Percentiles rank a stretch among this genome's conserved stretches.
These are phyloP conservation scores for Scaeva pyrastri DNA, from an alignment of 2,888 invertebrate genomes.

Conservation along the genomic window DNA sequence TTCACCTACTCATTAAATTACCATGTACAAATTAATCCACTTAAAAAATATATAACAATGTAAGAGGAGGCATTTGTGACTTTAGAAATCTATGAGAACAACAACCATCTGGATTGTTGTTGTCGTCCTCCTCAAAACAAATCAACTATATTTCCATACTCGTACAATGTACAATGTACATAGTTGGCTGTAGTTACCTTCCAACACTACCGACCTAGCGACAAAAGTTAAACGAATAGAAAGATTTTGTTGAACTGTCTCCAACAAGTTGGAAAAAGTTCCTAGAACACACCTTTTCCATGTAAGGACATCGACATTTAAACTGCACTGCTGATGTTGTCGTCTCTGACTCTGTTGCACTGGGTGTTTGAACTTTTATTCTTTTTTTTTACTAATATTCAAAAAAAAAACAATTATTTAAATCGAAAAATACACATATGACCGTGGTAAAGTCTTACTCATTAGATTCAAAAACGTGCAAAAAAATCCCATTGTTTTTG, in stretches of 20 bases:
- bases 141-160: constrained; percentile 22
- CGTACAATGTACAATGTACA: background rate
- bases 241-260: constrained; percentile 22
- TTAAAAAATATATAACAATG: background rate
- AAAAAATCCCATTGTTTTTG: background rate
- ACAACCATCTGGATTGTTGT: constrained; percentile 28
- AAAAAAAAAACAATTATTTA: too few species aligned
- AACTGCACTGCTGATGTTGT: background rate
- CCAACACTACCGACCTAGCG: background rate
- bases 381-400: too few species aligned
- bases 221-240: background rate
- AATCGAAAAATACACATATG: too few species aligned
- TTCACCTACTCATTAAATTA: constrained; percentile 32
- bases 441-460: too few species aligned
- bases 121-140: constrained; percentile 18
- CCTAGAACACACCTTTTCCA: constrained; percentile 2
- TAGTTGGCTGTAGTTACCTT: background rate
- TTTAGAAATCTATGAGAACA: constrained; percentile 36
- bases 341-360: too few species aligned
- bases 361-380: constrained; percentile 11
- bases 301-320: constrained; percentile 1
- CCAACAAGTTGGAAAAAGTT: constrained; percentile 15
- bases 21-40: constrained; percentile 23
- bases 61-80: constrained; percentile 25
- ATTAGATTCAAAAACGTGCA: too few species aligned